A percentile compares a stretch with the other conserved stretches of the same genome.
Conservation (phyloP, 2,888 invertebrate species). For the Scelioninae gen. 2 region DNA sequence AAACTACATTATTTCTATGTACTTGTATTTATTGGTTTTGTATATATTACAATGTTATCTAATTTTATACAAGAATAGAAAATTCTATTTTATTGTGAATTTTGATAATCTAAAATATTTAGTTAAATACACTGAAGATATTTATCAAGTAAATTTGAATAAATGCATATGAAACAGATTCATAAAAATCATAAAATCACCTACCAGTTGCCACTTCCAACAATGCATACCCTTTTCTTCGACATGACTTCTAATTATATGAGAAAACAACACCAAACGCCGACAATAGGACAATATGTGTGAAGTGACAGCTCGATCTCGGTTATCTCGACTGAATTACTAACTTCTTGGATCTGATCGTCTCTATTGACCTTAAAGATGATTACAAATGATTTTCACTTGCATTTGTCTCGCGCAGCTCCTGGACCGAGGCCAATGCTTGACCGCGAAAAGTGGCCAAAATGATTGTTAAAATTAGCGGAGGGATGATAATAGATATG, state of each 20-base stretch:
- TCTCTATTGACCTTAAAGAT: conserved; percentile 70
- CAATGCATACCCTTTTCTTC: conserved; percentile 76
- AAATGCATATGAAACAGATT: too few relatives aligned
- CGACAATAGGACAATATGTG: conserved; percentile 9
- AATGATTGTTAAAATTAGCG: conserved; percentile 69
- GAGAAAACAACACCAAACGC: conserved; percentile 22
- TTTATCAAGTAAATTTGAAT: too few relatives aligned
- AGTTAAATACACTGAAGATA: too few relatives aligned
- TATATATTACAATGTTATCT: too few relatives aligned
- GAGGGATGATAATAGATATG: conserved; percentile 65
- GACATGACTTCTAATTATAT: conserved; percentile 57
- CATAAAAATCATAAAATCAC: conserved; percentile 50
- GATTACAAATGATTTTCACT: conserved; percentile 65
- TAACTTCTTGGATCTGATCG: conserved; percentile 68
- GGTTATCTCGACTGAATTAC: conserved; percentile 65
- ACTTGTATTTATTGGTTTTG: too few relatives aligned
- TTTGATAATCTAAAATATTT: too few relatives aligned
- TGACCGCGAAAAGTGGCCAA: conserved; percentile 63
- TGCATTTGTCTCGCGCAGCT: conserved; percentile 65
- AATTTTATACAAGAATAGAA: too few relatives aligned
- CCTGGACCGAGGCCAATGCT: conserved; percentile 69
- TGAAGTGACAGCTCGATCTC: conserved; percentile 39
- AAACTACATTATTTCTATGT: too few relatives aligned
- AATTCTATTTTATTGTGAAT: too few relatives aligned
- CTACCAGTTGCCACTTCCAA: conserved; percentile 78